These are phyloP conservation scores for Gila robusta DNA, from an alignment of 2,797 vertebrate genomes.

Conservation along the genomic window DNA sequence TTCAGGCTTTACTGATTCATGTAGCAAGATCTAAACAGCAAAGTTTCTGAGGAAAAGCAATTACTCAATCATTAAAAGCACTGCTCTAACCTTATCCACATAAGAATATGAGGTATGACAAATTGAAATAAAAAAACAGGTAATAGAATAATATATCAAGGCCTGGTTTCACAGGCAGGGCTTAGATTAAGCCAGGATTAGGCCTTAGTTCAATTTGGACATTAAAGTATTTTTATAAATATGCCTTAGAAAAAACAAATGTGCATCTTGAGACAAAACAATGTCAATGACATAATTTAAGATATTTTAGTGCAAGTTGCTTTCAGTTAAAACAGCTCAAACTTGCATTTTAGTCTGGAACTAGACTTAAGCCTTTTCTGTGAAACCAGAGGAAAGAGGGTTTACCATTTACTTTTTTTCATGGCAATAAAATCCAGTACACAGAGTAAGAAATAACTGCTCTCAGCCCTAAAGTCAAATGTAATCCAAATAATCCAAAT, in stretches of 20 bases:
- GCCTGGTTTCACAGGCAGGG: too few species aligned
- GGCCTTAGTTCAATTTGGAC: too few species aligned
- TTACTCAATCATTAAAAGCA: constrained; percentile 3
- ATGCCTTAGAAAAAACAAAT: too few species aligned
- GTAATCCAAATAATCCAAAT: background rate
- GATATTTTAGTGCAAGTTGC: too few species aligned
- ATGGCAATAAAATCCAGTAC: background rate
- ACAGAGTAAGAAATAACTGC: background rate
- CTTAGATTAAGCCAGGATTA: too few species aligned
- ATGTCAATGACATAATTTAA: too few species aligned
- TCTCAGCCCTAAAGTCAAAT: background rate
- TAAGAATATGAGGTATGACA: background rate
- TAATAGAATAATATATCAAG: background rate
- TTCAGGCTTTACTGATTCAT: background rate
- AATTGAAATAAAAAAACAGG: background rate
- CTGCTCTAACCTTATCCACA: background rate
- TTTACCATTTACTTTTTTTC: background rate
- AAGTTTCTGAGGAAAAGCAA: constrained; percentile 6
- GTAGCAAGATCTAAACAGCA: background rate
- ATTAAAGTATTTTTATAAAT: too few species aligned
- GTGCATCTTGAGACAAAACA: too few species aligned
- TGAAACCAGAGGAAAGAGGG: too few species aligned
- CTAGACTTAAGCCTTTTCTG: too few species aligned
- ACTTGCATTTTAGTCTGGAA: too few species aligned
- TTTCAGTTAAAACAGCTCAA: too few species aligned